Conservation (phyloP, 2,113 vertebrate genomes). For the Felis chaus region DNA sequence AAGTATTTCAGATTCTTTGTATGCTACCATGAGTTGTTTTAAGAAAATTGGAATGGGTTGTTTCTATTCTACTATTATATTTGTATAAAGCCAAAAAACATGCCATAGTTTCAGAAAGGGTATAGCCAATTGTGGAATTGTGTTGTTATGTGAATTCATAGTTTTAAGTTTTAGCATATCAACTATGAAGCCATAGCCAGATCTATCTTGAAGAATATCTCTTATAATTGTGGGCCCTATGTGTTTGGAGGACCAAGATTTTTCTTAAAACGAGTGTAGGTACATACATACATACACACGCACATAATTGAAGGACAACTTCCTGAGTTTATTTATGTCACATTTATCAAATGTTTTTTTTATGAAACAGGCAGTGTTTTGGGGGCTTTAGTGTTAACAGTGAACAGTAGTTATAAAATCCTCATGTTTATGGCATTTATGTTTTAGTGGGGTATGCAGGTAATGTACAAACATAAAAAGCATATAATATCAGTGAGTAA, state of each 20-base stretch:
- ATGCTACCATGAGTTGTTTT: neutral
- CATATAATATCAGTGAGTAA: neutral
- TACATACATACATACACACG: fast-evolving
- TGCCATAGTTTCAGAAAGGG: neutral
- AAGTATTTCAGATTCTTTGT: neutral
- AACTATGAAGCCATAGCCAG: neutral
- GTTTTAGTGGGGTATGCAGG: neutral
- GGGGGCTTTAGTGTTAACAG: neutral
- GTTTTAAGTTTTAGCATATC: neutral
- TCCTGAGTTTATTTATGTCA: neutral
- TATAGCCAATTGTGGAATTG: neutral
- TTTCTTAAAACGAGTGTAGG: neutral
- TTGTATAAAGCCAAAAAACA: neutral
- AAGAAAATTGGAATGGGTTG: neutral
- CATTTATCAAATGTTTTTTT: neutral
- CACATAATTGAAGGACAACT: neutral
- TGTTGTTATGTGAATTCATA: neutral
- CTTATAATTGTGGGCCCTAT: neutral
- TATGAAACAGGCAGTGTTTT: neutral
- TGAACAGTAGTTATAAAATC: neutral
- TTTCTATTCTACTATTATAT: neutral
- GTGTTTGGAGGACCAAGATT: neutral
- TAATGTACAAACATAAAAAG: neutral
- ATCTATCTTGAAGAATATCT: neutral
- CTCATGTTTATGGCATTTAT: neutral